Conservation (phyloP, 2,797 vertebrate genomes). For the Sebastolobus altivelis region DNA sequence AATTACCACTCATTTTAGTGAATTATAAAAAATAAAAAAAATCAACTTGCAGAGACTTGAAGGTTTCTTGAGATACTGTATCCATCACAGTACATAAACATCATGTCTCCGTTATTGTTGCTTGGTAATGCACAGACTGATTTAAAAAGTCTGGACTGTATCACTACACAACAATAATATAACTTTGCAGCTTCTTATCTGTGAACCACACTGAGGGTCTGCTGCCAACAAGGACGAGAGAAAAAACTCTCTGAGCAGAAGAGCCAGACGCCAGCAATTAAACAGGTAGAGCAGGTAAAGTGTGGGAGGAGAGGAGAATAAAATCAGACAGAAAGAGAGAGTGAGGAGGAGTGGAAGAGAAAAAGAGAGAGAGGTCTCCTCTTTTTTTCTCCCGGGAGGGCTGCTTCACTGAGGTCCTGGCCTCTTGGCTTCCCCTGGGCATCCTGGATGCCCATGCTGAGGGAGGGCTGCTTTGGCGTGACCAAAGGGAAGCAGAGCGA, state of each 20-base stretch:
- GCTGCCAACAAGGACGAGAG: background rate
- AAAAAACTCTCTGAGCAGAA: background rate
- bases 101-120: constrained; percentile 9
- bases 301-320: constrained; percentile 43
- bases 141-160: constrained; percentile 24
- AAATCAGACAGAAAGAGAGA: constrained; percentile 41
- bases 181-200: constrained; percentile 21
- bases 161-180: constrained; percentile 21
- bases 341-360: constrained; percentile 19
- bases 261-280: constrained; percentile 44
- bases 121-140: constrained; percentile 15
- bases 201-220: background rate
- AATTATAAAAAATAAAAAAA: constrained; percentile 26
- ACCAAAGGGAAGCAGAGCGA: constrained; percentile 82
- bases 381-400: constrained; percentile 45
- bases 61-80: constrained; percentile 38
- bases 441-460: constrained; percentile 68
- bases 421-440: constrained; percentile 68
- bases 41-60: constrained; percentile 58
- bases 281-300: constrained; percentile 52
- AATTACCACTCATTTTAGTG: constrained; percentile 48
- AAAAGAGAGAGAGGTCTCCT: constrained; percentile 28
- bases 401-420: constrained; percentile 63
- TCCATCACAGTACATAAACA: constrained; percentile 61
- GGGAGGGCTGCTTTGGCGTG: constrained; percentile 76